These are phyloP conservation scores for Cnemophilus loriae DNA, from an alignment of 2,113 vertebrate genomes.

Conservation along the genomic window DNA sequence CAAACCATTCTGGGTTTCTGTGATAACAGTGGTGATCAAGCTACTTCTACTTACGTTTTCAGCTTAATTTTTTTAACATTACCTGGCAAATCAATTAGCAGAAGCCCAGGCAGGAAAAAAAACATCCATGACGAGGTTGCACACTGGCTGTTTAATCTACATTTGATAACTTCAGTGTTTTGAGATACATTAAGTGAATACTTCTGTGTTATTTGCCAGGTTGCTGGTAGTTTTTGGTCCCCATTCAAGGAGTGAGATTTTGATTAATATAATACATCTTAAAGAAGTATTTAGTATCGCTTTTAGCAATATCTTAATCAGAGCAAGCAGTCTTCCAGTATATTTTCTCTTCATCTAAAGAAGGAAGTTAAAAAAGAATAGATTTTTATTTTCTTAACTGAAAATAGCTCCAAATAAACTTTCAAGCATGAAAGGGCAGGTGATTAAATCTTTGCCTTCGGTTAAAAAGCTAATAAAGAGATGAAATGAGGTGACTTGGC, in stretches of 20 bases:
- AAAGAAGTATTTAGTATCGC: neutral
- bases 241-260: neutral
- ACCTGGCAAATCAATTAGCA: neutral
- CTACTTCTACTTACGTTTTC: neutral
- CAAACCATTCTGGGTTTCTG: neutral
- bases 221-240: neutral
- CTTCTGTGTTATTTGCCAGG: neutral
- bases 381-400: neutral
- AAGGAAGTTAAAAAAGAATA: neutral
- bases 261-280: neutral
- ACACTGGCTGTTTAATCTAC: neutral
- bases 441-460: neutral
- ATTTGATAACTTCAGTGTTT: neutral
- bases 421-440: neutral
- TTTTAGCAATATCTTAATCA: neutral
- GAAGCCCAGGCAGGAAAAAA: neutral
- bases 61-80: neutral
- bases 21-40: neutral
- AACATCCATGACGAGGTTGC: neutral
- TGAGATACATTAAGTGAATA: neutral
- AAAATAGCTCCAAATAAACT: conserved; percentile 4
- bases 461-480: neutral
- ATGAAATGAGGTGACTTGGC: neutral
- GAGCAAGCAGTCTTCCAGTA: neutral
- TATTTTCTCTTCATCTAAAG: neutral